A percentile compares a stretch with the other conserved stretches of the same genome.
Conservation (phyloP, 2,888 invertebrate species). For the Choristoneura rosaceana region DNA sequence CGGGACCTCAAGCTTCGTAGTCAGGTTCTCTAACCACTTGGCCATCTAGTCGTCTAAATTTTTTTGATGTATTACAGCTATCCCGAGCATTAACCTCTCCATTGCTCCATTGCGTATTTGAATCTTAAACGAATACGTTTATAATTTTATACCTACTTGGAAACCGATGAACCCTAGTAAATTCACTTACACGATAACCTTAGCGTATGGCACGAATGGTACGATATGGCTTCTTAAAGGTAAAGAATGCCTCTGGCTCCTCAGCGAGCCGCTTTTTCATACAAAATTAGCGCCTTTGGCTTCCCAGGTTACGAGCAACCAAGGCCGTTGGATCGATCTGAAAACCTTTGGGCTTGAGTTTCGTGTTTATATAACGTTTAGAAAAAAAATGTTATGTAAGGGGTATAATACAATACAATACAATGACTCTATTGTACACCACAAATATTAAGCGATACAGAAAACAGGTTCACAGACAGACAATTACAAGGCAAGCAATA, state of each 20-base stretch:
- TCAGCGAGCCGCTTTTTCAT: not conserved
- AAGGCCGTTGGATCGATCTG: slow-evolving; percentile 11
- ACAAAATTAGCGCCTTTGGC: not conserved
- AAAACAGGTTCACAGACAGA: too few relatives aligned
- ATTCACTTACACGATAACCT: slow-evolving; percentile 12
- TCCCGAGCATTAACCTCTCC: too few relatives aligned
- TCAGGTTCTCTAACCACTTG: too few relatives aligned
- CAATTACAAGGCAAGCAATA: too few relatives aligned
- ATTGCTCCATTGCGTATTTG: too few relatives aligned
- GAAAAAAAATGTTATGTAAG: not conserved
- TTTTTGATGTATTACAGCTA: too few relatives aligned
- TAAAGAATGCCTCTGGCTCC: not conserved
- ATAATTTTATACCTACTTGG: not conserved
- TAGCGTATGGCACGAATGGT: not conserved
- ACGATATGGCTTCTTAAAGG: slow-evolving; percentile 2
- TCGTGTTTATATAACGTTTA: slow-evolving; percentile 1
- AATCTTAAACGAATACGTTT: too few relatives aligned
- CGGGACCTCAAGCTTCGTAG: too few relatives aligned
- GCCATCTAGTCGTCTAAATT: too few relatives aligned
- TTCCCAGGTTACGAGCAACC: slow-evolving; percentile 8
- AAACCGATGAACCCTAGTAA: slow-evolving; percentile 8
- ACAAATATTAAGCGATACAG: too few relatives aligned
- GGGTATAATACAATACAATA: not conserved
- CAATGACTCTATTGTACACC: too few relatives aligned
- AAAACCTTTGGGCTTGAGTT: not conserved